These are phyloP conservation scores for Hemichromis elongatus DNA, from an alignment of 2,113 vertebrate genomes.

Conservation along the genomic window DNA sequence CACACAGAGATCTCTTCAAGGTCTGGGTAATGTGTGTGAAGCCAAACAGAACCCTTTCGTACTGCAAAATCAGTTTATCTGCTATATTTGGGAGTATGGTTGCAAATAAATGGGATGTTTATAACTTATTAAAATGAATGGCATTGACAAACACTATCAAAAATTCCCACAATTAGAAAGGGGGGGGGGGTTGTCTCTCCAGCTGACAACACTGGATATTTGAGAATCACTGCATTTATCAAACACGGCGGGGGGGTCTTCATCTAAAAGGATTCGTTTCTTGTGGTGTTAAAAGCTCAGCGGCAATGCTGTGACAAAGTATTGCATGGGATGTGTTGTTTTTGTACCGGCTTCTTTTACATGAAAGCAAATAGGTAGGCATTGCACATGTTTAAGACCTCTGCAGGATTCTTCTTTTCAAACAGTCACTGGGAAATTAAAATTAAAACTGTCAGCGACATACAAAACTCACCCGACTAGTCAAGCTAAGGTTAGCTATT, in stretches of 20 bases:
- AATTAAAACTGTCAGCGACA: background rate
- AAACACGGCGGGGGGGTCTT: background rate
- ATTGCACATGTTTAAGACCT: background rate
- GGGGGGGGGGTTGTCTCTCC: rapidly evolving
- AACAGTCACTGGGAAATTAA: background rate
- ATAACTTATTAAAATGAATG: background rate
- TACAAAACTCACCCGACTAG: background rate
- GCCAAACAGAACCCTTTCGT: constrained; percentile 2
- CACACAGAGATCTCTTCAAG: constrained; percentile 26
- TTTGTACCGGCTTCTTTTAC: background rate
- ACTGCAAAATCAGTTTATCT: background rate
- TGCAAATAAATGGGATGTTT: background rate
- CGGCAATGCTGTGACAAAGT: background rate
- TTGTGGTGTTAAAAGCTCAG: background rate
- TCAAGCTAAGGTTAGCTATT: background rate
- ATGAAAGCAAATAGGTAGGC: background rate
- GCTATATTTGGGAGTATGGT: background rate
- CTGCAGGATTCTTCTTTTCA: background rate
- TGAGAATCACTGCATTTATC: background rate
- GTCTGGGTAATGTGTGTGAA: constrained; percentile 23
- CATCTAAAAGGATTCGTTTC: background rate
- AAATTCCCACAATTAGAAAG: background rate
- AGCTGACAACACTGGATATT: background rate
- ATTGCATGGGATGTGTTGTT: background rate
- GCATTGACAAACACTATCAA: background rate